Base-by-base conservation (phyloP, 1,140 invertebrate genomes). In the Neoseiulus cucumeris region DNA sequence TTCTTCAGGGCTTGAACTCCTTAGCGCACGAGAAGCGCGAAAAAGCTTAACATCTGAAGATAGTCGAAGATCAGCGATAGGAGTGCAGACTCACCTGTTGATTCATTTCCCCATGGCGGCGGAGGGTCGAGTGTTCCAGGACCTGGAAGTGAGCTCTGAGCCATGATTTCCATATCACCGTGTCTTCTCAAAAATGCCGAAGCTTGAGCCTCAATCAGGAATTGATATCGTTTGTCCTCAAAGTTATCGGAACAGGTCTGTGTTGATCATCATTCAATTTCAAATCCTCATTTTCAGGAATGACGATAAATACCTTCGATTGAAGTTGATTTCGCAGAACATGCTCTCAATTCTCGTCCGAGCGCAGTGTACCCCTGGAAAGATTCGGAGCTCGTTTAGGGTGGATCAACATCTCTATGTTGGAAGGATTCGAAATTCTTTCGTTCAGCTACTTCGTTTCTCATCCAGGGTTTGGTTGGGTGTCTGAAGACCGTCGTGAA, bases 401-500 rank as follows among this genome's bases (percentile, higher is more conserved):
- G n/a, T 44, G n/a, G 42, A 44, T 44, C 42, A 12, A 4, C 28
- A 20, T 47, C 7, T 7, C 45, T 20, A 47, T 25, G 25, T 25
- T 17, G 4, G 14, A 59, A 17, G 14, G 14, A 2, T 17, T 25
- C 33, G 1, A 17, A 14, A 17, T 29, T 1, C 2, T n/a, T 18
- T 20, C 25, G 22, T 14, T 59, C 51, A 59, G 51, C 51, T 59
- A 59, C 51, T 59, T 59, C 51, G 14, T n/a, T 59, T 59, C 25
- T 59, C 51, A 59, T 59, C 51, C 51, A 59, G 51, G 14, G 9
- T 33, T 39, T 59, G 14, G 51, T 59, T 59, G 51, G 51, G 51
- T 59, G 51, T 59, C 51, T 59, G 51, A 59, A 59, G 51, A 59
- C 51, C 51, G 51, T 59, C 51, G 51, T 59, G 51, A 59, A 59